Percentiles rank a stretch among this genome's conserved stretches.
These are phyloP conservation scores for Amblyopsis hoosieri DNA, from an alignment of 2,797 vertebrate species.

Conservation along the genomic window DNA sequence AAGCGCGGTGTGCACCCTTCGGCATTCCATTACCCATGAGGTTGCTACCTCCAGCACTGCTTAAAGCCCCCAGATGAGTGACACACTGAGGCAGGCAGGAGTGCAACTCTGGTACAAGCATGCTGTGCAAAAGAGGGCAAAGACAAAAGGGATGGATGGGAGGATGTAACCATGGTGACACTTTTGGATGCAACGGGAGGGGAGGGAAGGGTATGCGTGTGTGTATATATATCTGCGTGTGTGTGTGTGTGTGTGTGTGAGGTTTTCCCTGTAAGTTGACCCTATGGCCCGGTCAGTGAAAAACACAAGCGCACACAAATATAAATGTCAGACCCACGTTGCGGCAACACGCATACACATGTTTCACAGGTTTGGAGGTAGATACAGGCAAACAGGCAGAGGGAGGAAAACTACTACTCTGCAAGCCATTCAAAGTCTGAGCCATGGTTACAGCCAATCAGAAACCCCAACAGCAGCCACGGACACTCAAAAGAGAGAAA, in stretches of 20 bases:
- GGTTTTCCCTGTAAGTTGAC: constrained; percentile 79
- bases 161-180: constrained; percentile 66
- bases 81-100: constrained; percentile 65
- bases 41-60: constrained; percentile 66
- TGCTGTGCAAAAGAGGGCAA: constrained; percentile 80
- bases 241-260: constrained; percentile 42
- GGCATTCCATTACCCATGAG: background rate
- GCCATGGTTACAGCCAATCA: constrained; percentile 82
- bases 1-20: constrained; percentile 19
- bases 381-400: constrained; percentile 81
- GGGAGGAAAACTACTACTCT: constrained; percentile 70
- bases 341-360: constrained; percentile 68
- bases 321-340: constrained; percentile 69
- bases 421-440: constrained; percentile 84
- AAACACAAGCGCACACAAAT: constrained; percentile 44
- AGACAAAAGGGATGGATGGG: constrained; percentile 64
- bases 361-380: constrained; percentile 78
- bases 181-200: constrained; percentile 55
- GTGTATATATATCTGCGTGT: constrained; percentile 11
- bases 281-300: constrained; percentile 74
- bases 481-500: constrained; percentile 60
- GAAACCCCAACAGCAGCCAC: constrained; percentile 77
- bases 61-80: constrained; percentile 72
- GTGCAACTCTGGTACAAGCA: constrained; percentile 81
- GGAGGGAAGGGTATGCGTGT: constrained; percentile 28